Percentiles rank a stretch among this genome's conserved stretches.
phyloP scores from a whole-genome alignment of 1,140 invertebrate genomes.

The Nephotettix cincticeps region DNA sequence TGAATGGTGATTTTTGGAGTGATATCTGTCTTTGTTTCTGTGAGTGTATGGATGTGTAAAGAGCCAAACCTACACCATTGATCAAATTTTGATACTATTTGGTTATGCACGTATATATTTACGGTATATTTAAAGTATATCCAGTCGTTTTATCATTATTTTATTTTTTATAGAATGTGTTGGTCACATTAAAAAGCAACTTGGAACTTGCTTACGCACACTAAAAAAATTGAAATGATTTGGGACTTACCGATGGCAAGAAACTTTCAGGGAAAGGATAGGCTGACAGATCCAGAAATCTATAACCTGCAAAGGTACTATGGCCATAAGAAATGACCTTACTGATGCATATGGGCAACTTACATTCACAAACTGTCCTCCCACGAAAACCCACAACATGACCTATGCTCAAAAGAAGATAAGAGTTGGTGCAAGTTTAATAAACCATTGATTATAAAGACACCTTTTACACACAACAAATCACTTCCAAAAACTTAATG shows the following conservation, averaged over 20 bases:
- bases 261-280: slow-evolving; percentile 1
- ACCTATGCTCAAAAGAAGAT: neutral
- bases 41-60: too few species aligned
- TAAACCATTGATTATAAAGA: neutral
- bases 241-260: slow-evolving; percentile 23
- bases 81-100: too few species aligned
- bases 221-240: slow-evolving; percentile 6
- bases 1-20: too few species aligned
- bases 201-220: neutral
- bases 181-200: slow-evolving; percentile 32
- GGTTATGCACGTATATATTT: too few species aligned
- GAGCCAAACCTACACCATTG: too few species aligned
- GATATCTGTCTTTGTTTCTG: too few species aligned
- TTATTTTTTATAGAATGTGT: slow-evolving; percentile 35
- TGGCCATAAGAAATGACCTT: neutral
- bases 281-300: neutral
- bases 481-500: neutral
- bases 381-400: neutral
- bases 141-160: too few species aligned
- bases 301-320: neutral
- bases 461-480: neutral
- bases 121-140: too few species aligned
- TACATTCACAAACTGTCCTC: neutral
- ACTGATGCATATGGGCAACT: neutral
- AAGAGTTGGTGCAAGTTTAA: neutral